These are phyloP conservation scores for Drosophila stalkeri DNA, from an alignment of 2,888 invertebrate genomes.

Conservation along the genomic window DNA sequence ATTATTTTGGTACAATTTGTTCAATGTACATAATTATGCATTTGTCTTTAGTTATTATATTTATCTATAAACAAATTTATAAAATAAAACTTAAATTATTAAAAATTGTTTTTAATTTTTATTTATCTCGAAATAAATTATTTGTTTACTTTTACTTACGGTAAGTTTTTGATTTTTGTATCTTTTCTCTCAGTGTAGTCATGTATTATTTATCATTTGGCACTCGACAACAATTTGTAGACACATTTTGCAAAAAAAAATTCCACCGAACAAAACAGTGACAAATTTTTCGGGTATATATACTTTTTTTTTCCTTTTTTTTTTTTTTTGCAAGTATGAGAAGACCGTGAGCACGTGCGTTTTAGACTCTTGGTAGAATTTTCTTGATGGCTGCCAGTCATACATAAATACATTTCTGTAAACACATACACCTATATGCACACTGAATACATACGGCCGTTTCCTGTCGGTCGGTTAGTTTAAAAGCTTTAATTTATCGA, in stretches of 20 bases:
- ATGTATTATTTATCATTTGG: conserved; percentile 50
- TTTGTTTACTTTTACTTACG: background rate
- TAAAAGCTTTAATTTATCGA: conserved; percentile 24
- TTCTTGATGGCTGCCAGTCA: conserved; percentile 29
- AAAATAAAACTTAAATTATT: conserved; percentile 56
- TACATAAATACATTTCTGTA: conserved; percentile 10
- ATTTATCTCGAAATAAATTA: background rate
- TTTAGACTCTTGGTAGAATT: conserved; percentile 23
- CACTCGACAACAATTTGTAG: conserved; percentile 58
- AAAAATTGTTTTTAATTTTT: background rate
- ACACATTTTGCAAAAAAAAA: conserved; percentile 44
- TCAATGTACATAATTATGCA: conserved; percentile 68
- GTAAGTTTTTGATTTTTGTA: background rate
- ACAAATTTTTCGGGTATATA: conserved; percentile 54
- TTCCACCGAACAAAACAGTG: conserved; percentile 51
- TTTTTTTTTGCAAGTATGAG: conserved; percentile 33
- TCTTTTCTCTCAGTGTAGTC: conserved; percentile 36
- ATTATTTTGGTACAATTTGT: conserved; percentile 65
- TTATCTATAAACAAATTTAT: conserved; percentile 59
- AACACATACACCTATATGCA: background rate
- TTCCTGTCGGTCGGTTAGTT: conserved; percentile 56
- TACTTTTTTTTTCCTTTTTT: conserved; percentile 2
- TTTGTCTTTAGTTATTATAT: conserved; percentile 61
- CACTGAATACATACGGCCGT: conserved; percentile 10
- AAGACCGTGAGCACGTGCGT: conserved; percentile 64